Conservation (phyloP, 2,113 vertebrate genomes). For the Pseudolaguvia tuberculata region DNA sequence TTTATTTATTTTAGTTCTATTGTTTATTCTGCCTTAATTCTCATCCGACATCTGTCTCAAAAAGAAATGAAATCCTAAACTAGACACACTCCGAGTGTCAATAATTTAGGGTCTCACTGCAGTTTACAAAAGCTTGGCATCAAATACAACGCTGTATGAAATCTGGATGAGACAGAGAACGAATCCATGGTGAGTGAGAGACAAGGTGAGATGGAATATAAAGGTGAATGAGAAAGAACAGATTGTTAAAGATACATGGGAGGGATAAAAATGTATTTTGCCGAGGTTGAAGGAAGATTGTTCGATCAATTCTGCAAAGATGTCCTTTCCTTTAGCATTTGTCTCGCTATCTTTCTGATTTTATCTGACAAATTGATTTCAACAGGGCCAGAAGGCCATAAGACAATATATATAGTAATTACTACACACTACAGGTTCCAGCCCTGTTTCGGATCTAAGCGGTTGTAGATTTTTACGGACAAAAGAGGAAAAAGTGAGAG, state of each 20-base stretch:
- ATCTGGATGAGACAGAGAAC: slow-evolving; percentile 11
- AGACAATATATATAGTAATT: slow-evolving; percentile 36
- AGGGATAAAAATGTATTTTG: slow-evolving; percentile 32
- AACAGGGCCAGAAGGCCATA: slow-evolving; percentile 22
- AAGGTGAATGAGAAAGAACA: slow-evolving; percentile 27
- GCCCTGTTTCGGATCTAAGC: slow-evolving; percentile 1
- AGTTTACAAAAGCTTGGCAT: slow-evolving; percentile 29
- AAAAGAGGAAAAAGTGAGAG: slow-evolving; percentile 1
- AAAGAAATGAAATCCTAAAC: slow-evolving; percentile 1
- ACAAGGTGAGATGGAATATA: slow-evolving; percentile 14
- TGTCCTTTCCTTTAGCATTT: slow-evolving; percentile 40
- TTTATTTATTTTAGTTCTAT: background rate
- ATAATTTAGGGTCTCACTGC: slow-evolving; percentile 21
- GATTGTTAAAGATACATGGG: slow-evolving; percentile 29
- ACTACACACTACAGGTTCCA: slow-evolving; percentile 23
- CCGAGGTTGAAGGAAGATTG: slow-evolving; percentile 24
- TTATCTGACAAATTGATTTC: slow-evolving; percentile 52
- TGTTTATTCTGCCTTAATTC: background rate
- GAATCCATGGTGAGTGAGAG: background rate
- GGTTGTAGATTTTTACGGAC: background rate
- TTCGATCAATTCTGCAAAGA: slow-evolving; percentile 36
- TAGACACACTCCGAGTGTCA: slow-evolving; percentile 1
- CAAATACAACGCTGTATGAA: slow-evolving; percentile 19
- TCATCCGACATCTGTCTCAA: background rate
- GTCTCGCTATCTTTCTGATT: slow-evolving; percentile 40